These are phyloP conservation scores for Pocota personata DNA, from an alignment of 2,888 invertebrate species.

Conservation along the genomic window DNA sequence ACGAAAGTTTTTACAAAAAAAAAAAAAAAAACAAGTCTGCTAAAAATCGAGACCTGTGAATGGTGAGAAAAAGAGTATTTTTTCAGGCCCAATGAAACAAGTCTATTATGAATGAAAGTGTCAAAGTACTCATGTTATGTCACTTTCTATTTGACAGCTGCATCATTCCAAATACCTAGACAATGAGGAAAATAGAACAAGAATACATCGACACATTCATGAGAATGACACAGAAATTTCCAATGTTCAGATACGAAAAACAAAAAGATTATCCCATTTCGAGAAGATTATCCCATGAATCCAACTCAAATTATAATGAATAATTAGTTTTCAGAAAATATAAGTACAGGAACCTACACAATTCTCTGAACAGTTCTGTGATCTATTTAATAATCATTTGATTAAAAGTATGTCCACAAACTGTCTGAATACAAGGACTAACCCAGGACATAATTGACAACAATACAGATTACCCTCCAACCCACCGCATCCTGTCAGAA, in stretches of 20 bases:
- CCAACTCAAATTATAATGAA: not conserved
- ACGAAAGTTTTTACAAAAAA: too few species aligned
- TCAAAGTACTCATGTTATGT: too few species aligned
- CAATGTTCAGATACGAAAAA: not conserved
- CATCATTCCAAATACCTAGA: too few species aligned
- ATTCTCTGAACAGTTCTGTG: slow-evolving; percentile 27
- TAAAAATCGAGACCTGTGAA: too few species aligned
- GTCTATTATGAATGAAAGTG: too few species aligned
- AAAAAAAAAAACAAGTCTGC: too few species aligned
- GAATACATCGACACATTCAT: too few species aligned
- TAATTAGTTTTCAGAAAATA: not conserved
- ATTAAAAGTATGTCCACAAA: slow-evolving; percentile 21
- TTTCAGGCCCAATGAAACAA: too few species aligned
- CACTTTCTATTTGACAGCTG: too few species aligned
- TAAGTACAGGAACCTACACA: not conserved
- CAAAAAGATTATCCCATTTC: not conserved
- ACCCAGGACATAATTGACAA: slow-evolving; percentile 48
- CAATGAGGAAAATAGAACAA: too few species aligned
- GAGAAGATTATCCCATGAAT: slow-evolving; percentile 5
- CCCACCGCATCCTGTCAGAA: not conserved
- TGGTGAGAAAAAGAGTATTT: too few species aligned
- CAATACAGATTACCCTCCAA: slow-evolving; percentile 46
- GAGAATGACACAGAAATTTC: too few species aligned
- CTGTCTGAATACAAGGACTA: slow-evolving; percentile 19
- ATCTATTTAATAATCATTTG: slow-evolving; percentile 52